Evolutionary conservation across 2,113 vertebrate genomes (phyloP).

Genomic region (Hydrochoerus hydrochaeris): DNA sequence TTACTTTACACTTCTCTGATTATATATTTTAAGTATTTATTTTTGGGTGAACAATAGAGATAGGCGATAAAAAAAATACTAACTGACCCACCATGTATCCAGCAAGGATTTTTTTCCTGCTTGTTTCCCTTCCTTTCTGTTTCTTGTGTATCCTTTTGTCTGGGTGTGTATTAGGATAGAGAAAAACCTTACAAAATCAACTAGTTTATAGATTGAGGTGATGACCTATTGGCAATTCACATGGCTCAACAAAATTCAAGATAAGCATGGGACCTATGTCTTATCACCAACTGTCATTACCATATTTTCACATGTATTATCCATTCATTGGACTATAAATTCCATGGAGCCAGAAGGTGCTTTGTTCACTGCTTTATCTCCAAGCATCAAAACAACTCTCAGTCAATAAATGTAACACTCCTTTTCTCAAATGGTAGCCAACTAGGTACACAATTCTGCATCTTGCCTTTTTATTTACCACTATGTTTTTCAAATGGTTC

Average conservation of each 20-base stretch:
- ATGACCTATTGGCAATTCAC: not conserved
- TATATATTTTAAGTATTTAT: not conserved
- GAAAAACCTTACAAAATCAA: not conserved
- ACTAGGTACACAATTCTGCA: accelerated
- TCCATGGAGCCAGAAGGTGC: not conserved
- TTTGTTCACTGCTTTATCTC: not conserved
- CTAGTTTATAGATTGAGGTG: not conserved
- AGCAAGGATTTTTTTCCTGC: not conserved
- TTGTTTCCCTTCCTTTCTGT: not conserved
- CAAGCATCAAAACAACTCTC: not conserved
- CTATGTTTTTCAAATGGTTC: not conserved
- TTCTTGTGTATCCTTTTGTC: not conserved
- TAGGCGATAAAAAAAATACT: not conserved
- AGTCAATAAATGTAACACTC: accelerated
- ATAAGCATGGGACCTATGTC: not conserved
- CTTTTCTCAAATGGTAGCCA: not conserved
- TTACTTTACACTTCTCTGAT: not conserved
- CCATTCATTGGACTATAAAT: not conserved
- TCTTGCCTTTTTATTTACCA: not conserved
- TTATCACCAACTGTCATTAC: too few relatives aligned
- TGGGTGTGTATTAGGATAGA: not conserved
- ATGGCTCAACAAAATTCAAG: not conserved
- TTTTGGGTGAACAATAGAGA: slow-evolving; percentile 4
- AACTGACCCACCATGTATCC: not conserved
- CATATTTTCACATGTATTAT: not conserved